Evolutionary conservation across 2,113 vertebrate genomes (phyloP), one percentile per base, ranked within the genome.

Genomic region (Ictalurus furcatus): DNA sequence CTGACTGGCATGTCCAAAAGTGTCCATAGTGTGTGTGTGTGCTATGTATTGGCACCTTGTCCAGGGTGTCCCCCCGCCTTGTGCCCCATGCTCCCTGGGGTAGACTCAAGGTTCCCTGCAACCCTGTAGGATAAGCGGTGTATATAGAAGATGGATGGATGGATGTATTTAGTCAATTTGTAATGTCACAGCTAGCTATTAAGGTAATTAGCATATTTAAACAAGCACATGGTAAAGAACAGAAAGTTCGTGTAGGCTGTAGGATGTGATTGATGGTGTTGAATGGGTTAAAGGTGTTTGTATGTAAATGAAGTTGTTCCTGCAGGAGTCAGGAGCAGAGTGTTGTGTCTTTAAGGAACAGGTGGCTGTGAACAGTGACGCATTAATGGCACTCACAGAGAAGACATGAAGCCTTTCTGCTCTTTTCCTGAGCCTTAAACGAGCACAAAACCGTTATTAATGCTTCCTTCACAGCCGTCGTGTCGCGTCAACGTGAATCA

Each of bases 321-420:
- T 81, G 80, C 30, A 37, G n/a, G 56, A 58, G 76, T n/a, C 25
- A 1, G 28, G 16, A 16, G 19, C 61, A 19, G 63, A 52, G 69
- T 48, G 69, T 54, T 74, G 85, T 76, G 73, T 78, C 85, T 87
- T 87, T 87, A 87, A 87, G 85, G 85, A 87, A 87, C 85, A 87
- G 85, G 85, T 87, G 85, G 85, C 85, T 59, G 13, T 59, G 85
- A 28, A 61, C 34, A 86, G 85, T 86, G 85, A 87, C 85, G 85
- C 85, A 73, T 16, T 87, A 30, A 59, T 63, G 73, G 56, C 71
- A 44, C 85, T 61, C n/a, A n/a, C 56, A 48, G 73, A 87, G 85
- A 54, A 74, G 34, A 59, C 73, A 78, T 63, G 85, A 76, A 87
- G 74, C 80, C 80, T 48, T 73, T 58, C n/a, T 85, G 69, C 80